Conservation (phyloP, 2,113 vertebrate genomes). For the Proterorhinus semilunaris region DNA sequence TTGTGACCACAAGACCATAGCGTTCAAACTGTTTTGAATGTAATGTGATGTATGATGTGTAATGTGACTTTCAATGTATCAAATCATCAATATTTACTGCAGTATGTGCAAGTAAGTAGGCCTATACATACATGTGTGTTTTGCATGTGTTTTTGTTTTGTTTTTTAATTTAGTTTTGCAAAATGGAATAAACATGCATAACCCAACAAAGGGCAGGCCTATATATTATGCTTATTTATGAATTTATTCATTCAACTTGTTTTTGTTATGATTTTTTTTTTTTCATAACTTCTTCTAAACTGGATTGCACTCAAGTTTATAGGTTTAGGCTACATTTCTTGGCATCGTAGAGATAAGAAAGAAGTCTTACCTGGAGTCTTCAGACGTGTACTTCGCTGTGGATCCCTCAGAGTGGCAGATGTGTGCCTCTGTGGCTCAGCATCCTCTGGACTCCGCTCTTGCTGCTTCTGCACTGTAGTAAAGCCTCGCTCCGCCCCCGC, state of each 20-base stretch:
- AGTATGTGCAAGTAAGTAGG: neutral
- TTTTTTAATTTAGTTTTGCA: neutral
- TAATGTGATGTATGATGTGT: neutral
- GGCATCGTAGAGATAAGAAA: neutral
- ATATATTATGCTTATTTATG: neutral
- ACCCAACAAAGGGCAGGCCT: neutral
- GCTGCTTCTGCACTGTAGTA: constrained; percentile 36
- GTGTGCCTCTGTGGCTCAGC: constrained; percentile 34
- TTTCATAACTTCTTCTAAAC: neutral
- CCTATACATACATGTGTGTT: too few relatives aligned
- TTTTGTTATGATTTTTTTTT: neutral
- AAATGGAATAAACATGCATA: neutral
- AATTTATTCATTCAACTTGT: neutral
- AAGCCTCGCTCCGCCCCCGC: constrained; percentile 32
- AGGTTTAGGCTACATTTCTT: neutral
- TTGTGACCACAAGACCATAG: neutral
- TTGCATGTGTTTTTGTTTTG: too few relatives aligned
- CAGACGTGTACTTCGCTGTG: constrained; percentile 15
- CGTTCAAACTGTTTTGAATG: neutral
- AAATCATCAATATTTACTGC: neutral
- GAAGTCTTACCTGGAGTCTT: constrained; percentile 38
- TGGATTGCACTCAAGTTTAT: neutral
- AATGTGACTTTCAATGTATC: neutral
- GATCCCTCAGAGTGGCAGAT: constrained; percentile 21
- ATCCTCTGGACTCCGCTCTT: constrained; percentile 30